These are phyloP conservation scores for Aphelocoma californica DNA, from an alignment of 2,797 vertebrate species.

Conservation along the genomic window DNA sequence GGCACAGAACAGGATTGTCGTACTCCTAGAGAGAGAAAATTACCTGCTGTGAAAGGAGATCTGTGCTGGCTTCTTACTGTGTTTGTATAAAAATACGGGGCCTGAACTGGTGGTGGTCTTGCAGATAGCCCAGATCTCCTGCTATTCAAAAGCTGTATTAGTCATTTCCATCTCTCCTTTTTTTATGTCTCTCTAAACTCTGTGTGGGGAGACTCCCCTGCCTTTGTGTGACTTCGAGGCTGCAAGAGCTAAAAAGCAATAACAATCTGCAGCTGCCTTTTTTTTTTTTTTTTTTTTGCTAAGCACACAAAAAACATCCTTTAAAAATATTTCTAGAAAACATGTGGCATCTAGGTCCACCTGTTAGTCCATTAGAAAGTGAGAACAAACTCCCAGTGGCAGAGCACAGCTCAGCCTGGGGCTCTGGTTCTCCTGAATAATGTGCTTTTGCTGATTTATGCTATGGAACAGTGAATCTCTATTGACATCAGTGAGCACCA, in stretches of 20 bases:
- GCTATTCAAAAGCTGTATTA: neutral
- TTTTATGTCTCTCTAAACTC: neutral
- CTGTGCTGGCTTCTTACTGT: neutral
- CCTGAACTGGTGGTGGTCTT: neutral
- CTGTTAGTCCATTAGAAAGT: constrained; percentile 40
- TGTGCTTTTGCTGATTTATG: neutral
- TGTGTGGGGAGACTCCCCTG: neutral
- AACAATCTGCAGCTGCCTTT: constrained; percentile 14
- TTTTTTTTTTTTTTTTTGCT: neutral
- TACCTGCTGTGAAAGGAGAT: neutral
- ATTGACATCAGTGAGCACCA: neutral
- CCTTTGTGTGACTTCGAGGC: neutral
- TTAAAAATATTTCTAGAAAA: constrained; percentile 28
- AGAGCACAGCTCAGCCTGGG: neutral
- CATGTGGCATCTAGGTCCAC: neutral
- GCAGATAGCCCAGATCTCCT: neutral
- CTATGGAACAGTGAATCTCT: neutral
- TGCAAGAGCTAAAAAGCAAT: neutral
- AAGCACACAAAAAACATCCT: neutral
- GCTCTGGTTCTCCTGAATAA: neutral
- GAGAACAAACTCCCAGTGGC: neutral
- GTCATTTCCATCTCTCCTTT: neutral
- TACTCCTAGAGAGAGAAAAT: neutral
- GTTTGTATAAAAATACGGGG: neutral
- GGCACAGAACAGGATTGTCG: neutral